phyloP scores from a whole-genome alignment of 1,140 invertebrate genomes.

The Bombus ignitus region DNA sequence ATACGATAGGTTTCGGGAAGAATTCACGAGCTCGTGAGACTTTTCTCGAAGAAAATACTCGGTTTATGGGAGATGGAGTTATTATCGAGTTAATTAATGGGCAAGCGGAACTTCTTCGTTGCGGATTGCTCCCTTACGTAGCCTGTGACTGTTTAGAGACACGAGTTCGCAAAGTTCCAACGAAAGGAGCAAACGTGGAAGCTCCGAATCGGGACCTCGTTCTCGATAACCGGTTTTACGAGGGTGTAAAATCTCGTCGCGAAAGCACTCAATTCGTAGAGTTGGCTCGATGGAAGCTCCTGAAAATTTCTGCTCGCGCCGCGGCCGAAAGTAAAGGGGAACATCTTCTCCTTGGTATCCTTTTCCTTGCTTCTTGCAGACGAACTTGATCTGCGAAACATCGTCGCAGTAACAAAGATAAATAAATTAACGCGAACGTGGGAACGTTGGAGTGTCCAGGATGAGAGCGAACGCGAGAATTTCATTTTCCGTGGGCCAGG shows the following conservation, averaged over 20 bases:
- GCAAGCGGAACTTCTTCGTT: neutral
- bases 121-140: neutral
- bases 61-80: neutral
- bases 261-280: neutral
- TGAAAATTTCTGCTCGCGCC: no score
- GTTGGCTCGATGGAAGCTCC: neutral
- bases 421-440: constrained; percentile 14
- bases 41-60: neutral
- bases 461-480: neutral
- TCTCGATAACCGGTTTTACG: neutral
- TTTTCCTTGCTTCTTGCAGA: neutral
- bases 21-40: neutral
- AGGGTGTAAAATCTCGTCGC: neutral
- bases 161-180: neutral
- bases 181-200: no score
- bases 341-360: neutral
- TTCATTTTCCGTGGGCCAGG: neutral
- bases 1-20: neutral
- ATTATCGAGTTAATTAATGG: neutral
- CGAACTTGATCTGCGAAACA: neutral
- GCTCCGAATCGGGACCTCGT: neutral
- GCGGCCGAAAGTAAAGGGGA: neutral
- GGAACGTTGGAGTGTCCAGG: neutral
- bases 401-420: neutral
- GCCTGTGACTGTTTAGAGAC: neutral